These are phyloP conservation scores for Gryllus longicercus DNA, from an alignment of 2,888 invertebrate genomes.

Conservation along the genomic window DNA sequence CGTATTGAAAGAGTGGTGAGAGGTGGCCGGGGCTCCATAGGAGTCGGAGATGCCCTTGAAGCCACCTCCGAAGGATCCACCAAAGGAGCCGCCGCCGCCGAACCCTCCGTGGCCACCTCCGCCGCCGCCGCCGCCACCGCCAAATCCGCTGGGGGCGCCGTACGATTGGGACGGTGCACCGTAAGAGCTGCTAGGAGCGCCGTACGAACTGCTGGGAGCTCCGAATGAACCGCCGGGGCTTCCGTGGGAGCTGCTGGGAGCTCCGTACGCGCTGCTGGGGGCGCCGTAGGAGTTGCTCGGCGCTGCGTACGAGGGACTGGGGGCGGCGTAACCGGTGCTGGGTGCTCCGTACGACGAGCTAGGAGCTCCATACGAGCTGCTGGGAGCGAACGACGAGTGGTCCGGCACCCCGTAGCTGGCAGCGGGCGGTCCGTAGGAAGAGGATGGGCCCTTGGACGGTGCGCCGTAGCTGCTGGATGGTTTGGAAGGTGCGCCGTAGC, in stretches of 20 bases:
- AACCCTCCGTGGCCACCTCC: background rate
- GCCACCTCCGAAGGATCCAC: background rate
- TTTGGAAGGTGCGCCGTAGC: slow-evolving; percentile 35
- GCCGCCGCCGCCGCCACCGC: no score
- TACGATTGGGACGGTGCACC: slow-evolving; percentile 40
- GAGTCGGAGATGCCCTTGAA: background rate
- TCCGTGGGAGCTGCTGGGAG: slow-evolving; percentile 29
- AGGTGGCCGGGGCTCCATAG: slow-evolving; percentile 11
- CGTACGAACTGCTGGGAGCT: slow-evolving; percentile 37
- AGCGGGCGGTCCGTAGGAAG: slow-evolving; percentile 31
- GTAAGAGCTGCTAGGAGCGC: slow-evolving; percentile 36
- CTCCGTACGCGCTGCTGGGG: slow-evolving; percentile 22
- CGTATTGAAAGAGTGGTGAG: background rate
- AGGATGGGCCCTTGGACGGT: slow-evolving; percentile 24
- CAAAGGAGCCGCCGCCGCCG: background rate
- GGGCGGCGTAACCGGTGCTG: slow-evolving; percentile 30
- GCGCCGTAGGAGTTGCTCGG: slow-evolving; percentile 31
- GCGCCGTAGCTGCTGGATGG: slow-evolving; percentile 33
- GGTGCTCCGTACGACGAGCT: slow-evolving; percentile 27
- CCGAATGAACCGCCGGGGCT: slow-evolving; percentile 31
- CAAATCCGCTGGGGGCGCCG: slow-evolving; percentile 35
- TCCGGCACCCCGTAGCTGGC: slow-evolving; percentile 33
- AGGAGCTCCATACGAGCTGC: slow-evolving; percentile 28
- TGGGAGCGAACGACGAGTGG: background rate
- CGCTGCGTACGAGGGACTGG: slow-evolving; percentile 30